Evolutionary conservation across 2,888 invertebrate genomes (phyloP).

Genomic region (Clepsis dumicolana): DNA sequence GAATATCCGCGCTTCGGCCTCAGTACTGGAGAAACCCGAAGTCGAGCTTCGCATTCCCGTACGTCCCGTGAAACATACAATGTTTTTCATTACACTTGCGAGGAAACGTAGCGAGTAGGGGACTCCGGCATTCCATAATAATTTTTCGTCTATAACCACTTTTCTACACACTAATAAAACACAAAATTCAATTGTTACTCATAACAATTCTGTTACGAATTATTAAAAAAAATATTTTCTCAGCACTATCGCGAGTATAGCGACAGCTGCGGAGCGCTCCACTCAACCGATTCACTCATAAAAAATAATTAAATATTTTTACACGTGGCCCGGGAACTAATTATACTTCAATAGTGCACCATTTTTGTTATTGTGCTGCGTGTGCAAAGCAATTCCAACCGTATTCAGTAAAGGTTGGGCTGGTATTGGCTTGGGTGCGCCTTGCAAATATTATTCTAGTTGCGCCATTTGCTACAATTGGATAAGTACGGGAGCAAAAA

Average conservation of each 20-base stretch:
- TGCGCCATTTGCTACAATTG: constrained; percentile 28
- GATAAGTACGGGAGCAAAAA: constrained; percentile 30
- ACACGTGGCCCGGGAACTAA: constrained; percentile 15
- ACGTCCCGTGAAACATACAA: no score
- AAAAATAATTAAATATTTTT: constrained; percentile 23
- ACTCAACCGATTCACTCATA: constrained; percentile 2
- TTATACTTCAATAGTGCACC: constrained; percentile 15
- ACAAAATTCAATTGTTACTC: not conserved
- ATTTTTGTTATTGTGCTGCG: constrained; percentile 3
- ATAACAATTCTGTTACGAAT: not conserved
- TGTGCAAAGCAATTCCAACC: not conserved
- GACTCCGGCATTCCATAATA: no score
- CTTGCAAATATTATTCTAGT: constrained; percentile 31
- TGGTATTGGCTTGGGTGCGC: not conserved
- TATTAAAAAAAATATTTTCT: not conserved
- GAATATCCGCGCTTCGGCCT: no score
- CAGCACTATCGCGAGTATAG: not conserved
- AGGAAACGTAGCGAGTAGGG: no score
- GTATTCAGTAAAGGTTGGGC: not conserved
- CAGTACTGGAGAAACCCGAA: no score
- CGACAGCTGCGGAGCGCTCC: not conserved
- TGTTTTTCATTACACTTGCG: no score
- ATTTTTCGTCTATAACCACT: no score
- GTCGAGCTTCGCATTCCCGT: no score
- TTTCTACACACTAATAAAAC: not conserved